phyloP scores from a whole-genome alignment of 2,888 invertebrate species.

The Andricus quercusramuli region DNA sequence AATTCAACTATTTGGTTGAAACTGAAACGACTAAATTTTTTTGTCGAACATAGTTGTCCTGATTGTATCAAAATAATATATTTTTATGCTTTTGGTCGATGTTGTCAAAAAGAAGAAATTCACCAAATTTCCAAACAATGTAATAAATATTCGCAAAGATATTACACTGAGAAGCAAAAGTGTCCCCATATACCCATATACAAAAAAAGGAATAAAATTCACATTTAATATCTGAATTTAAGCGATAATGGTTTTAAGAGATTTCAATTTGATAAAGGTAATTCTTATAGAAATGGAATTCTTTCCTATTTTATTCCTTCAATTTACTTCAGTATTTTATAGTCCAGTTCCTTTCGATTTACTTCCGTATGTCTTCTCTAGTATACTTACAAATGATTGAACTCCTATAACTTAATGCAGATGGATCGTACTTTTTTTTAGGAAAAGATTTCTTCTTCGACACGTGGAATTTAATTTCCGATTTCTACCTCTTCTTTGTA shows the following conservation, averaged over 20 bases:
- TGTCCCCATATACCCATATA: no score
- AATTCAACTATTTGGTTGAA: no score
- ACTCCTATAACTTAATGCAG: background rate
- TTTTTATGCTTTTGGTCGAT: no score
- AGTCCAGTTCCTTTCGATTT: background rate
- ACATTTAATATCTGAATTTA: conserved; percentile 4
- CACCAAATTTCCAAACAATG: no score
- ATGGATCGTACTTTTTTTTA: background rate
- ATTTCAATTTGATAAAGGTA: background rate
- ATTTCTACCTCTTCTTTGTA: background rate
- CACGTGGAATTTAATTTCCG: background rate
- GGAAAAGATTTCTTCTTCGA: background rate
- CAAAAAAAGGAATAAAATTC: background rate
- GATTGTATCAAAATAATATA: no score
- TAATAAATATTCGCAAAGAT: no score
- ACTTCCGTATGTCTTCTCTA: background rate
- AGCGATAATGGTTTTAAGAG: background rate
- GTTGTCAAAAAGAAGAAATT: no score
- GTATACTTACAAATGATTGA: background rate
- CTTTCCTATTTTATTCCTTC: conserved; percentile 1
- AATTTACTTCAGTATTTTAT: conserved; percentile 3
- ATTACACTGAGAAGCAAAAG: no score
- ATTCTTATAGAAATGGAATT: conserved; percentile 6
- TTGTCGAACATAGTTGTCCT: no score
- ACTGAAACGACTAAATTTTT: no score